Percentiles rank a stretch among this genome's conserved stretches.
These are phyloP conservation scores for Oenanthe melanoleuca DNA, from an alignment of 2,113 vertebrate species.

Conservation along the genomic window DNA sequence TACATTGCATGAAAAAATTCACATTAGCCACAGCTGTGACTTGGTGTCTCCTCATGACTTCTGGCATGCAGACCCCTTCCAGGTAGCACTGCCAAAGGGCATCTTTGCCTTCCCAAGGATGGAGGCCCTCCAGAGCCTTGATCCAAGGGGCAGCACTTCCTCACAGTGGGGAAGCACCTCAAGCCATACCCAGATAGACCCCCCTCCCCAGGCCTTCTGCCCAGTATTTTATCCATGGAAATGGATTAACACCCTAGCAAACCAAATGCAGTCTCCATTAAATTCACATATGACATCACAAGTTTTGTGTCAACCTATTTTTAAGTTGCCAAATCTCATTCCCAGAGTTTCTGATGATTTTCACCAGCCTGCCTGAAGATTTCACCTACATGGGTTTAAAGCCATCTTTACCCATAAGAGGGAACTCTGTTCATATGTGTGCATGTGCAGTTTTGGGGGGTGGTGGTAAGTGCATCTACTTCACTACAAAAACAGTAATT, in stretches of 20 bases:
- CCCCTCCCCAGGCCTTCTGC: not conserved
- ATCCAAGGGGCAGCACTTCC: not conserved
- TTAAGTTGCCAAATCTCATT: not conserved
- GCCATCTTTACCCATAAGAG: not conserved
- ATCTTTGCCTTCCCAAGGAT: not conserved
- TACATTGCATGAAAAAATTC: not conserved
- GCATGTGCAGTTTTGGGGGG: not conserved
- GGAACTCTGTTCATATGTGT: fast-evolving
- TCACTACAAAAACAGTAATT: not conserved
- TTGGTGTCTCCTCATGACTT: not conserved
- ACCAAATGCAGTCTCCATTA: not conserved
- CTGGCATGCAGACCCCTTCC: not conserved
- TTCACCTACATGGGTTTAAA: not conserved
- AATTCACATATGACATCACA: not conserved
- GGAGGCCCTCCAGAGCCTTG: not conserved
- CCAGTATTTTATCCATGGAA: not conserved
- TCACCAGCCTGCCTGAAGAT: not conserved
- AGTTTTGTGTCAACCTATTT: not conserved
- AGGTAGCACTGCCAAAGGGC: not conserved
- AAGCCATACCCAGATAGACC: not conserved
- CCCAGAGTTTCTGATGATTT: not conserved
- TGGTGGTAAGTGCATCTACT: not conserved
- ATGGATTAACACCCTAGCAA: not conserved
- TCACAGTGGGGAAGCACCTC: fast-evolving
- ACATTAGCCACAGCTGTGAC: fast-evolving